Conservation (phyloP, 2,113 vertebrate genomes). For the Pelecanoides urinatrix region DNA sequence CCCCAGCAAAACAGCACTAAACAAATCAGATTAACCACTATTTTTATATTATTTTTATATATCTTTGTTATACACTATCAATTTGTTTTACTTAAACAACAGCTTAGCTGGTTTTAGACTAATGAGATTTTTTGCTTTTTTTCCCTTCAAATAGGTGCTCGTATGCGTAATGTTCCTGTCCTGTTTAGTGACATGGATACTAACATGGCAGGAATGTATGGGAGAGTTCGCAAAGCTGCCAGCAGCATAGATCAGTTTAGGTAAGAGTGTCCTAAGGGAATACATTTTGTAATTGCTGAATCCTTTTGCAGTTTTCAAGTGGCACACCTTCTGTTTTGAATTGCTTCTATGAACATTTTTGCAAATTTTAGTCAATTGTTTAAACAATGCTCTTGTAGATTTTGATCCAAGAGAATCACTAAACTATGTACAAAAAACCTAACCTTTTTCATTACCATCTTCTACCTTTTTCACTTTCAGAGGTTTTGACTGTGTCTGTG, state of each 20-base stretch:
- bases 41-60: neutral
- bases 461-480: neutral
- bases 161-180: constrained; percentile 88
- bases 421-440: neutral
- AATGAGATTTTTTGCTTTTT: neutral
- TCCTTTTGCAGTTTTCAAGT: neutral
- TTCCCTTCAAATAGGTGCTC: constrained; percentile 73
- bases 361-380: neutral
- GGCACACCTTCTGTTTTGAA: neutral
- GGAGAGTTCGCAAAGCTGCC: constrained; percentile 92
- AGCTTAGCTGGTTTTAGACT: neutral
- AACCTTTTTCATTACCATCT: neutral
- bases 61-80: fast-evolving
- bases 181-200: constrained; percentile 87
- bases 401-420: neutral
- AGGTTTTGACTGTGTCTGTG: neutral
- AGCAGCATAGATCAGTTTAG: constrained; percentile 95
- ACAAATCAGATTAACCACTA: neutral
- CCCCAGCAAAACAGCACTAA: neutral
- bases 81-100: neutral
- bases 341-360: neutral
- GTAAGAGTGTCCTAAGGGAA: constrained; percentile 56
- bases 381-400: neutral
- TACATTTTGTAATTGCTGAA: neutral
- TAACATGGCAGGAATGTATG: constrained; percentile 83